Percentiles rank a stretch among this genome's conserved stretches.
Conservation (phyloP, 2,797 vertebrate genomes). For the Pipistrellus pipistrellus region DNA sequence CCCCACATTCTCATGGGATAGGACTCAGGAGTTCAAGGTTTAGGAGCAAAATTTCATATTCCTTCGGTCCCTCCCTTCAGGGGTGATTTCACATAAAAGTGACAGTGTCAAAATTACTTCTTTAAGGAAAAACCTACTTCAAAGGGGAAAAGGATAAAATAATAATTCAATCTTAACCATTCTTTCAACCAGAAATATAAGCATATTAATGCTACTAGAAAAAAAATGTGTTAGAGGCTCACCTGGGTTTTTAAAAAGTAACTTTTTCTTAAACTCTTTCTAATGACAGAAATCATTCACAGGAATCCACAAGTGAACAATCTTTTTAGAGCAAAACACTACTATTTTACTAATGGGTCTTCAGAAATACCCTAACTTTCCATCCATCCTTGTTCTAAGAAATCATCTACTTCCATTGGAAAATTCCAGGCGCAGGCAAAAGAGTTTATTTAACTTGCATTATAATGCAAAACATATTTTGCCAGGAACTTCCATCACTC, state of each 20-base stretch:
- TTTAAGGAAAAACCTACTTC: slow-evolving; percentile 71
- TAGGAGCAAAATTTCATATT: slow-evolving; percentile 70
- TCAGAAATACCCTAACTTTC: slow-evolving; percentile 81
- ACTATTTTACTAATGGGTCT: slow-evolving; percentile 60
- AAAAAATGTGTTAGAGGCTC: slow-evolving; percentile 51
- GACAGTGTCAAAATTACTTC: slow-evolving; percentile 71
- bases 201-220: slow-evolving; percentile 16
- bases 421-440: slow-evolving; percentile 69
- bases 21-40: slow-evolving; percentile 68
- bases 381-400: slow-evolving; percentile 58
- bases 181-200: slow-evolving; percentile 77
- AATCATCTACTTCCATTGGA: slow-evolving; percentile 57
- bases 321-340: slow-evolving; percentile 41
- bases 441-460: slow-evolving; percentile 61
- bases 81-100: slow-evolving; percentile 61
- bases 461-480: background rate
- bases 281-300: slow-evolving; percentile 68
- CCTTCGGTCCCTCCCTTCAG: slow-evolving; percentile 62
- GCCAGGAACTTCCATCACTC: slow-evolving; percentile 37
- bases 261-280: slow-evolving; percentile 56
- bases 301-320: slow-evolving; percentile 45
- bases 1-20: slow-evolving; percentile 66
- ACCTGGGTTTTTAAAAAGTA: slow-evolving; percentile 51
- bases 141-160: slow-evolving; percentile 48
- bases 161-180: slow-evolving; percentile 60